Evolutionary conservation across 92 coral and sea anemone species (phyloP), one percentile per base, ranked within the genome.

Genomic region (Epizoanthus illoricatus): DNA sequence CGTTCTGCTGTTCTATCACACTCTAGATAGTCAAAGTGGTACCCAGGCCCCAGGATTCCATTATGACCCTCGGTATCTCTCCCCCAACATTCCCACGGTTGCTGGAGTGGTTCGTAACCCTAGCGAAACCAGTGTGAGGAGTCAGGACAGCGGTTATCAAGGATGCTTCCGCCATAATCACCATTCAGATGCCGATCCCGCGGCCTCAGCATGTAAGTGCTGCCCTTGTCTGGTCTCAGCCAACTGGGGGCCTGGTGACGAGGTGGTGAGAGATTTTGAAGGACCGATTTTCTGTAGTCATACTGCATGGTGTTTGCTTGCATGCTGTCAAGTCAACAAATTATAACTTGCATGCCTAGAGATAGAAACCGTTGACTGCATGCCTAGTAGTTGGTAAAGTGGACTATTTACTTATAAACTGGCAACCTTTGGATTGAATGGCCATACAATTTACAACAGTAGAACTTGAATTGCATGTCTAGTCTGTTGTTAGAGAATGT

Each of bases 111-210:
- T 68, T 69, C 87, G 95, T 59, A 89, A 89, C 71, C 88, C 90
- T 65, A 93, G 92, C 81, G 91, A 90, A 65, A 88, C 85, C 89
- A 93, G 94, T 89, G 91, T 90, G 88, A 84, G 85, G 49, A 78
- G 82, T 63, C 82, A 78, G 69, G 97, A 93, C 92, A 91, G 94
- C 90, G 97, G 97, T 71, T 93, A 90, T 84, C 93, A 86, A 87
- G 97, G 94, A 81, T 55, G 85, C 85, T 11, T 69, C 59, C 82
- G 72, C 71, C 82, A 43, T 45, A 63, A 64, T 54, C 65, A 23
- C 71, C 81, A 76, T 18, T 76, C 81, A 41, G 60, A 63, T 63
- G 71, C 61, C 58, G 67, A 45, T 71, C 47, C 82, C 33, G 60
- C 66, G 82, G 71, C 41, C 21, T 62, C 82, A 76, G 81, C 81